Conservation (phyloP, 2,888 invertebrate species). For the Tupiocoris notatus region DNA sequence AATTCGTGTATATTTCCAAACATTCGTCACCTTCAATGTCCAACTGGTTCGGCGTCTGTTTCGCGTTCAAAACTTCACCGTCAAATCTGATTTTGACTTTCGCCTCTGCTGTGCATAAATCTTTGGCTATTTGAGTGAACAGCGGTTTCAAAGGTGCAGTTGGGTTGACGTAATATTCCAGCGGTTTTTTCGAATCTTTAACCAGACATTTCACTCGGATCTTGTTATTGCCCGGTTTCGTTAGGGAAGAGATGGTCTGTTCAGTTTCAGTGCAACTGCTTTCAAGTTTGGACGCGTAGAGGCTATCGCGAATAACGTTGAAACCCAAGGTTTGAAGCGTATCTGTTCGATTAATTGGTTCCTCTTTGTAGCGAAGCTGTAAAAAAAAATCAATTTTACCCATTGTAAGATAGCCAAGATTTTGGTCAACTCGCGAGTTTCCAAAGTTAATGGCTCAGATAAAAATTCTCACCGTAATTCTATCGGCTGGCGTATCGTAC, state of each 20-base stretch:
- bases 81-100: constrained; percentile 39
- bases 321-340: constrained; percentile 3
- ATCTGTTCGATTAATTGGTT: background rate
- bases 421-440: background rate
- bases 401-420: background rate
- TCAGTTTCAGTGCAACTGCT: background rate
- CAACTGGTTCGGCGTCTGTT: constrained; percentile 38
- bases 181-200: constrained; percentile 35
- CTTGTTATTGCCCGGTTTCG: constrained; percentile 10
- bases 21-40: constrained; percentile 43
- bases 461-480: constrained; percentile 7
- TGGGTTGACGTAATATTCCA: constrained; percentile 30
- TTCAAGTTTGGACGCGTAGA: background rate
- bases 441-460: background rate
- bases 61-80: constrained; percentile 23
- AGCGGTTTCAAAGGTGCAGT: constrained; percentile 6
- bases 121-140: constrained; percentile 10
- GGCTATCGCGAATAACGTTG: constrained; percentile 8
- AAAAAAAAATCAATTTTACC: background rate
- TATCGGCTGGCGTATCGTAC: background rate
- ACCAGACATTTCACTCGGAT: constrained; percentile 26
- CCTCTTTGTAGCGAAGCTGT: constrained; percentile 22
- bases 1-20: constrained; percentile 34
- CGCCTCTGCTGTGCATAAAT: background rate
- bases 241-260: background rate